A percentile compares a stretch with the other conserved stretches of the same genome.
These are phyloP conservation scores for Dryomyza anilis DNA, from an alignment of 2,888 invertebrate genomes.

Conservation along the genomic window DNA sequence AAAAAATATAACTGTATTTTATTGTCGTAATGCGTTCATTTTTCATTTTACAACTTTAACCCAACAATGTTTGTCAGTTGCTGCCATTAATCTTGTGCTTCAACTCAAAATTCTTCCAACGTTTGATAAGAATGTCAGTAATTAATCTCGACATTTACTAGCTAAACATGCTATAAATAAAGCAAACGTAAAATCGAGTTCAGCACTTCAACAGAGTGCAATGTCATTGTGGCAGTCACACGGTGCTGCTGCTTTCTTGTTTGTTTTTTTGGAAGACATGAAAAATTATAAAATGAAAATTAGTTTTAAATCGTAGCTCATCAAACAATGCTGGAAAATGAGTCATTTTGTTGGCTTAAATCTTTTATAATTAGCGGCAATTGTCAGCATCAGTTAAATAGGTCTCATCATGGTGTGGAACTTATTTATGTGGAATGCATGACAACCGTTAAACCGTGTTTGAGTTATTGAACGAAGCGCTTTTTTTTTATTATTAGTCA, in stretches of 20 bases:
- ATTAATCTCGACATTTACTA: constrained; percentile 9
- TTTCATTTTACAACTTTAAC: too few species aligned
- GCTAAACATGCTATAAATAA: neutral
- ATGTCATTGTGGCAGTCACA: neutral
- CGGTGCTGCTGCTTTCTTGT: neutral
- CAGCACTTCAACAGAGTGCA: neutral
- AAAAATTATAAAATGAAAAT: neutral
- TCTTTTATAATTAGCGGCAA: constrained; percentile 8
- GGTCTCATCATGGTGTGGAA: too few species aligned
- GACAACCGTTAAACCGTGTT: too few species aligned
- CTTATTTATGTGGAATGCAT: neutral
- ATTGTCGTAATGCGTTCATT: too few species aligned
- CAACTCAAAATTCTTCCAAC: too few species aligned
- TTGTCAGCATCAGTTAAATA: neutral
- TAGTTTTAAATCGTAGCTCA: neutral
- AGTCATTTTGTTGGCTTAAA: neutral
- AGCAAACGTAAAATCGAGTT: neutral
- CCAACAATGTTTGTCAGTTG: too few species aligned
- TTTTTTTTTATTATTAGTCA: too few species aligned
- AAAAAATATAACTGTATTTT: too few species aligned
- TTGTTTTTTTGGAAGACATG: neutral
- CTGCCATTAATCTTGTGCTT: too few species aligned
- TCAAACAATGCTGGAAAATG: neutral
- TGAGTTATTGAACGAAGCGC: too few species aligned
- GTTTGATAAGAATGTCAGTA: neutral